Percentiles rank a stretch among this genome's conserved stretches.
Evolutionary conservation across 1,140 invertebrate genomes (phyloP).

Genomic region (Cotesia vestalis): DNA sequence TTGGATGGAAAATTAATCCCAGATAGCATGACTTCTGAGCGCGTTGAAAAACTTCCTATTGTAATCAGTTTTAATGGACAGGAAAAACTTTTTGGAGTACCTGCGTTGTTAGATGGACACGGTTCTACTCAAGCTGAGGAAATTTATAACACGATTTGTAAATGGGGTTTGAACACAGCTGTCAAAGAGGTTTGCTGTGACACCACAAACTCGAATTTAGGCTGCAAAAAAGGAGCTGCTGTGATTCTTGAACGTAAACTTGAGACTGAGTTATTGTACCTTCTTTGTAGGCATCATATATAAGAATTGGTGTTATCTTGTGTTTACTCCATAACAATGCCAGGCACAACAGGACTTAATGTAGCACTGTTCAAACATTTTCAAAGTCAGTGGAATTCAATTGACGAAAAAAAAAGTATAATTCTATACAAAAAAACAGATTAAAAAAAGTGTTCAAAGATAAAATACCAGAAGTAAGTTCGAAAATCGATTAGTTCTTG

Average conservation of each 20-base stretch:
- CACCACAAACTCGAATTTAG: slow-evolving; percentile 20
- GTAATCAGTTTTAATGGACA: not conserved
- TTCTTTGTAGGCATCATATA: slow-evolving; percentile 50
- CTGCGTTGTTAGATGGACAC: not conserved
- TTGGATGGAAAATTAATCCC: slow-evolving; percentile 43
- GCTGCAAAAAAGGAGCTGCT: slow-evolving; percentile 12
- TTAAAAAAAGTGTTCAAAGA: no score
- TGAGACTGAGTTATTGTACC: not conserved
- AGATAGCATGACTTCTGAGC: not conserved
- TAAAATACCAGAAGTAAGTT: no score
- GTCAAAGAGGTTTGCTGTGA: slow-evolving; percentile 29
- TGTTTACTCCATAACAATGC: slow-evolving; percentile 39
- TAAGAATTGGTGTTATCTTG: slow-evolving; percentile 44
- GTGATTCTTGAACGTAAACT: slow-evolving; percentile 11
- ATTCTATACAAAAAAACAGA: slow-evolving; percentile 29
- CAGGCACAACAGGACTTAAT: slow-evolving; percentile 46
- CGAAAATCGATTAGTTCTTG: no score
- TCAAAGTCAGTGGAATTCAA: slow-evolving; percentile 42
- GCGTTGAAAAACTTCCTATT: not conserved
- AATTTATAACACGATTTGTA: slow-evolving; percentile 7
- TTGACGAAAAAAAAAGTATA: slow-evolving; percentile 42
- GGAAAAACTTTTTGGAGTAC: slow-evolving; percentile 1
- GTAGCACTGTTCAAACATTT: slow-evolving; percentile 51
- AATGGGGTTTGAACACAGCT: slow-evolving; percentile 11
- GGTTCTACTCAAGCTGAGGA: not conserved